Conservation (phyloP, 2,797 vertebrate species). For the Sarcoramphus papa region DNA sequence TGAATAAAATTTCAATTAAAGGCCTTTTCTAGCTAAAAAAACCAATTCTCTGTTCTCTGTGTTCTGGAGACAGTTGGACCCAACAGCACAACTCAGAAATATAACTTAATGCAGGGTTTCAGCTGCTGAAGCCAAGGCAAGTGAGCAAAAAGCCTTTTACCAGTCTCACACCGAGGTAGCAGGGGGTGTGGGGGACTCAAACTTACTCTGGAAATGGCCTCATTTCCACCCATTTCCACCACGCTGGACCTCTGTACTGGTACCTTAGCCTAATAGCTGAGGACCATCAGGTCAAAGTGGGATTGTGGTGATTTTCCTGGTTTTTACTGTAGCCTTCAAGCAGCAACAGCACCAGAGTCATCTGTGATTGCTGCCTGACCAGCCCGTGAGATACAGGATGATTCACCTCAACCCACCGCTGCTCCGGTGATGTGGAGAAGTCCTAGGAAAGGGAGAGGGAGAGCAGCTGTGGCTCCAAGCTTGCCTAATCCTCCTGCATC, state of each 20-base stretch:
- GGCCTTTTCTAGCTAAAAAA: neutral
- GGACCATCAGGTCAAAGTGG: neutral
- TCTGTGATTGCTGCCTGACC: neutral
- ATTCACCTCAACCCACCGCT: neutral
- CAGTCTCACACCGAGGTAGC: neutral
- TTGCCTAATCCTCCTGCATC: neutral
- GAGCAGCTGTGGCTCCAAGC: neutral
- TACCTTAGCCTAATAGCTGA: neutral
- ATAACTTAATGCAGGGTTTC: neutral
- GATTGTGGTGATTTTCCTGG: neutral
- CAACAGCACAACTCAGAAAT: neutral
- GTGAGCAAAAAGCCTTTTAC: neutral
- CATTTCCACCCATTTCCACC: neutral
- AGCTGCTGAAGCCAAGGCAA: neutral
- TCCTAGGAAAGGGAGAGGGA: neutral
- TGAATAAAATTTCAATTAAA: neutral
- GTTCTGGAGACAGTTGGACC: neutral
- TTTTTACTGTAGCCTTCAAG: neutral
- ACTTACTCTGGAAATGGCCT: neutral
- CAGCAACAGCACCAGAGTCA: neutral
- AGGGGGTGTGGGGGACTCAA: neutral
- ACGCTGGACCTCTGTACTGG: neutral
- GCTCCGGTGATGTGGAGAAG: accelerated
- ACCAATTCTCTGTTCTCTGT: neutral
- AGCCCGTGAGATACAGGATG: accelerated